Conservation (phyloP, 2,113 vertebrate genomes). For the Origma solitaria region DNA sequence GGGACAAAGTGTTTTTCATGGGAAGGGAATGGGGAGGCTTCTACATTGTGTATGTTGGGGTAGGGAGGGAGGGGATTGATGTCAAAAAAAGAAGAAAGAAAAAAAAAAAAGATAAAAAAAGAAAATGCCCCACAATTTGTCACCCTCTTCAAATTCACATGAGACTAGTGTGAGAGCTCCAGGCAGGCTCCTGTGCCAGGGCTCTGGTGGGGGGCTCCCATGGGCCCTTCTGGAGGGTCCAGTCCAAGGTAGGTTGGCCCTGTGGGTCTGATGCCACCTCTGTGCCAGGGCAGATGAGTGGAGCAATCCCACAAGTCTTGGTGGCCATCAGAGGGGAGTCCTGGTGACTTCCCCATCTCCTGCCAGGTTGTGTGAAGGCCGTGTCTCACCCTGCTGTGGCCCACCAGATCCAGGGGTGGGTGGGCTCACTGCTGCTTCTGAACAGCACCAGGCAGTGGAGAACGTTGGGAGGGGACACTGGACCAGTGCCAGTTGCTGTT, state of each 20-base stretch:
- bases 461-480: not conserved
- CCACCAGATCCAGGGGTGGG: not conserved
- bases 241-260: not conserved
- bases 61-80: not conserved
- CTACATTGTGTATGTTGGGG: not conserved
- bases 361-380: not conserved
- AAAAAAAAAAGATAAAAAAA: not conserved
- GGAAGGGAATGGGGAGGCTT: slow-evolving; percentile 6
- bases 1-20: not conserved
- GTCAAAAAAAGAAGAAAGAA: not conserved
- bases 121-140: slow-evolving; percentile 5
- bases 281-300: not conserved
- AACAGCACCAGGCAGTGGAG: not conserved
- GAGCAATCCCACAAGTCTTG: not conserved
- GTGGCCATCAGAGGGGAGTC: not conserved
- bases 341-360: not conserved
- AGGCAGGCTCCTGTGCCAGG: not conserved
- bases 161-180: not conserved
- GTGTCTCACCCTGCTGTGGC: not conserved
- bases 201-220: not conserved
- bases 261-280: not conserved
- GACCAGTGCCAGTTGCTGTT: not conserved
- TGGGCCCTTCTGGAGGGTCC: not conserved
- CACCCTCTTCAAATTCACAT: not conserved
- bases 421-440: not conserved